phyloP scores from a whole-genome alignment of 2,113 vertebrate species.

The Melanotaenia duboulayi region DNA sequence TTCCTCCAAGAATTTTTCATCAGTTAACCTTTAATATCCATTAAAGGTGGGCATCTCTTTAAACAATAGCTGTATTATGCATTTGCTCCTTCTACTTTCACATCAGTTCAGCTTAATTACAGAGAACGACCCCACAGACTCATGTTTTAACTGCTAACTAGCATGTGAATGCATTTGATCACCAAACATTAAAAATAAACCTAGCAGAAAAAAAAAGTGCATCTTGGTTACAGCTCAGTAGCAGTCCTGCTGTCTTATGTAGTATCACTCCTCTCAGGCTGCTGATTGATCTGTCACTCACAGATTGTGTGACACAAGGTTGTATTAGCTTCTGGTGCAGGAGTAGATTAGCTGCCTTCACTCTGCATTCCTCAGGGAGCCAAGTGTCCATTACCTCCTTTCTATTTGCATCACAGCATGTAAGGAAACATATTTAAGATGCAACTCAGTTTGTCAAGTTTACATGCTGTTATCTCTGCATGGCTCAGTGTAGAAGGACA shows the following conservation, averaged over 20 bases:
- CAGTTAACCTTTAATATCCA: neutral
- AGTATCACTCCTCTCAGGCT: neutral
- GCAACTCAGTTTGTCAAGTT: neutral
- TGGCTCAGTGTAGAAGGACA: neutral
- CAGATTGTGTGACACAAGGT: neutral
- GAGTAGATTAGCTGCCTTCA: neutral
- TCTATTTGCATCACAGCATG: conserved; percentile 4
- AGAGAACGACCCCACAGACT: neutral
- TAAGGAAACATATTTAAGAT: neutral
- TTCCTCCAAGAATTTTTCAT: too few relatives aligned
- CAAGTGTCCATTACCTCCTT: neutral
- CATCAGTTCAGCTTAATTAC: neutral
- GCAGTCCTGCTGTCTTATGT: neutral
- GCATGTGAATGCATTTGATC: neutral
- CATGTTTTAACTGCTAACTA: neutral
- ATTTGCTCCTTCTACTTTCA: too few relatives aligned
- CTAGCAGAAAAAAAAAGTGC: neutral
- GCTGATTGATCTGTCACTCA: neutral
- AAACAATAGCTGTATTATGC: too few relatives aligned
- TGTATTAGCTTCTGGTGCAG: neutral
- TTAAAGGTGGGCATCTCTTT: neutral
- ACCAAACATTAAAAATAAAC: neutral
- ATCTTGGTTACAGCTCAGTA: neutral
- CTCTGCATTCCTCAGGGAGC: neutral
- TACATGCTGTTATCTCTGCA: neutral